Conservation (phyloP, 1,140 invertebrate species). For the Stenopsyche tienmushanensis region DNA sequence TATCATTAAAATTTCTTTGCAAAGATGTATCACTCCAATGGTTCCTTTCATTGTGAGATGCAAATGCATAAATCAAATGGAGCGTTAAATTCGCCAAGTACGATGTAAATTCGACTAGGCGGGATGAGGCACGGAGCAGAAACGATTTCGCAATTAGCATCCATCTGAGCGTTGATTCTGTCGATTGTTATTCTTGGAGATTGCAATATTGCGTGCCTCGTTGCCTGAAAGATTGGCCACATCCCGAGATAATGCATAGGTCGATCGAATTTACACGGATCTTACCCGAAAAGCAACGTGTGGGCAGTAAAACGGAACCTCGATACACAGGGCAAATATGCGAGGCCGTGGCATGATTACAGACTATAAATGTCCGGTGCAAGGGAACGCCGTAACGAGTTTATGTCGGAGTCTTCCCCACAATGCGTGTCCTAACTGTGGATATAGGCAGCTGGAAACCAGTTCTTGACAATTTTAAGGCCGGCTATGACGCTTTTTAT, state of each 20-base stretch:
- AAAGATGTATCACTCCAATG: too few species aligned
- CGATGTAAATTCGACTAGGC: not conserved
- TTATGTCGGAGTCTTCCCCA: conserved; percentile 10
- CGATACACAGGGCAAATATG: not conserved
- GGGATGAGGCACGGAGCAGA: not conserved
- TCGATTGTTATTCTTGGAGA: not conserved
- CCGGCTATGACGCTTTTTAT: conserved; percentile 13
- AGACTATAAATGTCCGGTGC: conserved; percentile 13
- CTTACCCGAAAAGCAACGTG: too few species aligned
- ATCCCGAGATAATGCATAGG: not conserved
- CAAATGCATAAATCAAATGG: not conserved
- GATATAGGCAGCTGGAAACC: conserved; percentile 13
- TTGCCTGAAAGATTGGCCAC: not conserved
- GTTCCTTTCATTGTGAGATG: too few species aligned
- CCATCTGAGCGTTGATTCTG: not conserved
- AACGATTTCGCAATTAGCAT: not conserved
- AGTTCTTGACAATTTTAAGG: conserved; percentile 19
- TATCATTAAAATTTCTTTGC: too few species aligned
- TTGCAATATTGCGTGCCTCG: not conserved
- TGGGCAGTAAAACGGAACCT: not conserved
- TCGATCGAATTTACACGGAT: not conserved
- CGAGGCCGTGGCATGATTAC: conserved; percentile 22
- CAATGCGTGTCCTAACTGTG: conserved; percentile 11
- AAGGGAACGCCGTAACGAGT: conserved; percentile 15
- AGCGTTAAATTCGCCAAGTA: not conserved